A percentile compares a stretch with the other conserved stretches of the same genome.
These are phyloP conservation scores for Danionella dracula DNA, from an alignment of 2,797 vertebrate genomes.

Conservation along the genomic window DNA sequence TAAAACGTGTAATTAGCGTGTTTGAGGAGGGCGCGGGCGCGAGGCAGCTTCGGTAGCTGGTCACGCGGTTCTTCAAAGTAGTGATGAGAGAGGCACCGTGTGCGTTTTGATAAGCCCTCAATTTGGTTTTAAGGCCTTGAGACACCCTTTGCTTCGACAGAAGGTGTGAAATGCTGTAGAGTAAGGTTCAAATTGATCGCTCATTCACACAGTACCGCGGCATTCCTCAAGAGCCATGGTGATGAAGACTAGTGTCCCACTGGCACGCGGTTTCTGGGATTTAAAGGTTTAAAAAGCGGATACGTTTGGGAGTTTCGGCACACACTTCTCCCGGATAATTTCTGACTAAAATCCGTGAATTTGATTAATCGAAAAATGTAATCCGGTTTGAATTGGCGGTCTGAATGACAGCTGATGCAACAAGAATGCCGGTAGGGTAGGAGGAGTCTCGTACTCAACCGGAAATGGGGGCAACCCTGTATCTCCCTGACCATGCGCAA, in stretches of 20 bases:
- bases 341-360: background rate
- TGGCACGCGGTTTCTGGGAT: background rate
- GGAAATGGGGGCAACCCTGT: no score
- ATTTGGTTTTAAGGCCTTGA: background rate
- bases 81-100: background rate
- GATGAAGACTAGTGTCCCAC: constrained; percentile 43
- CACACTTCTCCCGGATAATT: background rate
- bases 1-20: no score
- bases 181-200: background rate
- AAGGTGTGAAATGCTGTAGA: background rate
- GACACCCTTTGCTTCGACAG: background rate
- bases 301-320: background rate
- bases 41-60: background rate
- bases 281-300: background rate
- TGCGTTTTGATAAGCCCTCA: background rate
- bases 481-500: no score
- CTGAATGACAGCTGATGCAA: constrained; percentile 32
- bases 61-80: background rate
- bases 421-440: constrained; percentile 54
- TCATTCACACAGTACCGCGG: background rate
- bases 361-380: background rate
- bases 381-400: constrained; percentile 35
- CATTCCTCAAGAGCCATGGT: background rate
- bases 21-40: no score
- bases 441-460: constrained; percentile 30